Conservation (phyloP, 2,888 invertebrate species). For the Zelleria hepariella region DNA sequence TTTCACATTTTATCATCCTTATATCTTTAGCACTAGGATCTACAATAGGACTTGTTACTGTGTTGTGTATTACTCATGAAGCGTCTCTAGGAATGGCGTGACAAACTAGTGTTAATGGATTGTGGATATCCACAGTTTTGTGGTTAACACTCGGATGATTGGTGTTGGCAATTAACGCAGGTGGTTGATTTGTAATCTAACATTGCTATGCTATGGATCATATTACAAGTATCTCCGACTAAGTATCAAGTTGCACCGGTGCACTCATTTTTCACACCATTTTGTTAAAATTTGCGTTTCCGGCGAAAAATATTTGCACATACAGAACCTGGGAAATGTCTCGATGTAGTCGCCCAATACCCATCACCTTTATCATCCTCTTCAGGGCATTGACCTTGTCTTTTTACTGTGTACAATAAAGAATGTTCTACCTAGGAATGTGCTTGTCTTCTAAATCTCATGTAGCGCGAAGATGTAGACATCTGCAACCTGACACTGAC, state of each 20-base stretch:
- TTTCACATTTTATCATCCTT: background rate
- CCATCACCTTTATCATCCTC: no score
- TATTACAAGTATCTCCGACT: no score
- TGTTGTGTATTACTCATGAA: background rate
- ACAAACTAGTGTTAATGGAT: background rate
- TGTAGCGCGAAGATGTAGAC: background rate
- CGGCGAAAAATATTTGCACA: no score
- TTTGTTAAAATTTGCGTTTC: no score
- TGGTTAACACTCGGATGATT: background rate
- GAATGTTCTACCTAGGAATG: no score
- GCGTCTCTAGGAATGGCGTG: background rate
- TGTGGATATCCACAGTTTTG: background rate
- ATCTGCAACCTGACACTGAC: background rate
- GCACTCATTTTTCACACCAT: no score
- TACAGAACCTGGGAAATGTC: no score
- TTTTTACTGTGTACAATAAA: no score
- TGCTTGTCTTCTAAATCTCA: background rate
- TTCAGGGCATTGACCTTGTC: no score
- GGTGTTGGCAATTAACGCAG: background rate
- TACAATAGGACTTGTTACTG: background rate
- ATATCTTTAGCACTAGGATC: background rate
- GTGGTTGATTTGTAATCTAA: background rate
- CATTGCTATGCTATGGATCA: no score
- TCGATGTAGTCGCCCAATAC: no score
- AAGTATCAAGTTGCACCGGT: no score